Percentiles rank a stretch among this genome's conserved stretches.
Evolutionary conservation across 2,113 vertebrate species (phyloP).

Genomic region (Petroica traversi): DNA sequence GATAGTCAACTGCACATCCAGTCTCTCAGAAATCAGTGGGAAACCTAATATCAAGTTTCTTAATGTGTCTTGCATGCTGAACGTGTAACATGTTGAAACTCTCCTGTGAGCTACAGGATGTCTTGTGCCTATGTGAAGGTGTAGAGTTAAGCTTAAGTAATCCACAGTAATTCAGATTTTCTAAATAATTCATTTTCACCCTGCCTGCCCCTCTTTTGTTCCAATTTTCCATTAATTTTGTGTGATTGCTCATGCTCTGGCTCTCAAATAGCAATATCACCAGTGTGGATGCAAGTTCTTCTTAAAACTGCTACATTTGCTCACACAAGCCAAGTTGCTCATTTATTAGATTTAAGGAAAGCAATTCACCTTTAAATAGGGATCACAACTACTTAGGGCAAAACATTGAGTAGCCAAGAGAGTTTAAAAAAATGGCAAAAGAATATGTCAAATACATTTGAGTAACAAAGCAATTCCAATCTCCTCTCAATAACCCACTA

Average conservation of each 20-base stretch:
- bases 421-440: conserved; percentile 27
- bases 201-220: background rate
- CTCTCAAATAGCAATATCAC: background rate
- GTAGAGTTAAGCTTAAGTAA: background rate
- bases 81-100: background rate
- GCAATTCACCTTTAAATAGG: conserved; percentile 43
- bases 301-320: background rate
- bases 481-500: conserved; percentile 56
- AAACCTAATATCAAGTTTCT: background rate
- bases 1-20: background rate
- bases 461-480: conserved; percentile 58
- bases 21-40: conserved; percentile 27
- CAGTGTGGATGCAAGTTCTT: background rate
- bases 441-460: conserved; percentile 41
- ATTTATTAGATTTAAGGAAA: conserved; percentile 45
- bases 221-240: conserved; percentile 11
- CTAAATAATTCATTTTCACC: background rate
- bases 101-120: background rate
- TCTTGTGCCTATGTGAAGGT: background rate
- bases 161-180: background rate
- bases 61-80: background rate
- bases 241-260: background rate
- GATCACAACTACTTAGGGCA: conserved; percentile 32
- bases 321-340: background rate
- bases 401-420: conserved; percentile 41